These are phyloP conservation scores for Andrena flavipes DNA, from an alignment of 2,888 invertebrate species.

Conservation along the genomic window DNA sequence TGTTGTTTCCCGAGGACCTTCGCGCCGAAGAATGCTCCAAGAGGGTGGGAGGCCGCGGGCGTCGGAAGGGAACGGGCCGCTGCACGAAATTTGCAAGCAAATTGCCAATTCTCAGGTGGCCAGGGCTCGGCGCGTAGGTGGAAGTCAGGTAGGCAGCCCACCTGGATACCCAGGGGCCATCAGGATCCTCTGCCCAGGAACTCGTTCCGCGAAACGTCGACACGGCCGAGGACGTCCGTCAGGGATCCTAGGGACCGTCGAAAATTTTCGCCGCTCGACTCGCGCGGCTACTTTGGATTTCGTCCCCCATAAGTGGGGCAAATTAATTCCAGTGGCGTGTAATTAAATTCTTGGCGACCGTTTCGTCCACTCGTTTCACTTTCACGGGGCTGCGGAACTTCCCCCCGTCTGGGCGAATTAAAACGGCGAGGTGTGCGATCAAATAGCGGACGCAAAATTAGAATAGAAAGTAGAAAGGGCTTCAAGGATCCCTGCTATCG, in stretches of 20 bases:
- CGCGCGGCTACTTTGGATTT: constrained; percentile 17
- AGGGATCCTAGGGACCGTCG: constrained; percentile 1
- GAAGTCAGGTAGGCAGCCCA: constrained; percentile 53
- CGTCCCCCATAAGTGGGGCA: constrained; percentile 1
- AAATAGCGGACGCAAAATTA: too few species aligned
- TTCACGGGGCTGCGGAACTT: neutral
- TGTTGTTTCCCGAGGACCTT: constrained; percentile 17
- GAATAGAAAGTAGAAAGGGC: neutral
- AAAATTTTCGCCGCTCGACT: constrained; percentile 32
- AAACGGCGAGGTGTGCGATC: too few species aligned
- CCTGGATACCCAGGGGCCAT: constrained; percentile 64
- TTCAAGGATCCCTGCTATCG: neutral
- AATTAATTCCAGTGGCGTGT: constrained; percentile 12
- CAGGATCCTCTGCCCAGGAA: constrained; percentile 45
- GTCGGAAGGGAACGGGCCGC: constrained; percentile 41
- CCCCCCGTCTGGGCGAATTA: neutral
- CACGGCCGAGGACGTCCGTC: constrained; percentile 40
- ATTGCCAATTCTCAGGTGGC: constrained; percentile 82
- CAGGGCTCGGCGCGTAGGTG: constrained; percentile 66
- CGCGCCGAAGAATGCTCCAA: constrained; percentile 34
- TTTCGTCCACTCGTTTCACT: neutral
- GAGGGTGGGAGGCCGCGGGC: constrained; percentile 28
- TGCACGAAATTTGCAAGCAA: constrained; percentile 83
- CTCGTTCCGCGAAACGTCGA: constrained; percentile 59
- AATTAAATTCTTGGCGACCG: constrained; percentile 39